Evolutionary conservation across 2,797 vertebrate species (phyloP), one percentile per base, ranked within the genome.

Genomic region (Darevskia nairensis): DNA sequence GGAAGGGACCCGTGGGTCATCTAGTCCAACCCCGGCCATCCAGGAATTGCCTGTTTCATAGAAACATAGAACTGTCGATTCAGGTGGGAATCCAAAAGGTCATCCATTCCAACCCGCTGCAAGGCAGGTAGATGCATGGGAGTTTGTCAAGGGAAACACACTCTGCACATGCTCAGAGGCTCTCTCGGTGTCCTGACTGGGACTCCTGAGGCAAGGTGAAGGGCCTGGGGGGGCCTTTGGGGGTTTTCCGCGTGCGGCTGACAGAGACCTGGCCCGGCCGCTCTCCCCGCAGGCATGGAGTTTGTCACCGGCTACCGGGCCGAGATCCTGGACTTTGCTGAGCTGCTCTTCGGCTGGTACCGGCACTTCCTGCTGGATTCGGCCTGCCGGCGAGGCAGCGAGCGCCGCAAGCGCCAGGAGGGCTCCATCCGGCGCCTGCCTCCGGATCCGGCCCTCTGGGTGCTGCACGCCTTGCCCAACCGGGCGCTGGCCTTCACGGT

Each of bases 321-420:
- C 1, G 94, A 95, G 35, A 91, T 97, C 86, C 89, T 97, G 8
- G 95, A 96, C 77, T 95, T 96, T 13, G 89, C 94, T 0, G 95
- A 96, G 80, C 92, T 96, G 35, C 94, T 97, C 83, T 95, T 94
- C 2, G 90, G 94, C 89, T 97, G 96, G 96, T 96, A 94, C 71
- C 92, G 75, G 85, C 41, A 46, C 6, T 85, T 85, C 59, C n/a
- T 74, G 21, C 29, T 44, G 64, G 82, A 81, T 82, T 86, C 44
- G 1, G 80, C 74, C 77, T 68, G 61, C 35, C 68, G 17, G 0
- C 92, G 89, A 46, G 93, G 86, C n/a, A 87, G 82, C 55, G 91
- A 92, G 77, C 86, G 76, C 27, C 91, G 88, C 74, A 89, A 89
- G n/a, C 44, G 71, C 32, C 90, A 92, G 89, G 96, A 96, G 77